phyloP scores from a whole-genome alignment of 2,888 invertebrate genomes.

The Drosophila hawaiiensis region DNA sequence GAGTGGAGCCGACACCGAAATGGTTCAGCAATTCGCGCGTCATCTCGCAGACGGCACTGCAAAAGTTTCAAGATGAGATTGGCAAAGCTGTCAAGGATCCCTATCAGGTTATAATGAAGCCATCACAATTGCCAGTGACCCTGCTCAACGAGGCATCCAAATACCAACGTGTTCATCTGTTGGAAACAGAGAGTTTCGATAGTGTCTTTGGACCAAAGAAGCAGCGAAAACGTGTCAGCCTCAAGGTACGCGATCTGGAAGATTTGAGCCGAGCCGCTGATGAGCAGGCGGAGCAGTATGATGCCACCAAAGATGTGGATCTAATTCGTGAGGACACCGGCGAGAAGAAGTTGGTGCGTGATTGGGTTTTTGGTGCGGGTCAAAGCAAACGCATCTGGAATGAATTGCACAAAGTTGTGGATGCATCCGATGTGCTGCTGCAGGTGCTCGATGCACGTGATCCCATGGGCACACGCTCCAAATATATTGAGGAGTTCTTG shows the following conservation, averaged over 20 bases:
- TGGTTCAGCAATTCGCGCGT: constrained; percentile 99
- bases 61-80: constrained; percentile 97
- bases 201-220: constrained; percentile 98
- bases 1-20: constrained; percentile 98
- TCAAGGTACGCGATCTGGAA: constrained; percentile 91
- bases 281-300: constrained; percentile 91
- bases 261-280: constrained; percentile 91
- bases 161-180: constrained; percentile 95
- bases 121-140: constrained; percentile 97
- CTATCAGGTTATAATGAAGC: constrained; percentile 98
- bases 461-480: constrained; percentile 97
- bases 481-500: constrained; percentile 96
- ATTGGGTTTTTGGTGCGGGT: constrained; percentile 98
- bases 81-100: constrained; percentile 98
- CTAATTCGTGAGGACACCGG: constrained; percentile 93
- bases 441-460: constrained; percentile 99
- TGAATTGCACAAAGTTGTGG: constrained; percentile 99
- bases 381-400: constrained; percentile 99
- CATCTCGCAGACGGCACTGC: constrained; percentile 95
- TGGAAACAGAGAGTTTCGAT: constrained; percentile 98
- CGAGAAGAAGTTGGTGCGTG: constrained; percentile 92
- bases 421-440: constrained; percentile 98
- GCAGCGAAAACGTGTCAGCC: constrained; percentile 94
- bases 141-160: constrained; percentile 96
- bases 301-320: constrained; percentile 93